A percentile compares a stretch with the other conserved stretches of the same genome.
These are phyloP conservation scores for Drosophila auraria DNA, from an alignment of 1,140 invertebrate genomes.

Conservation along the genomic window DNA sequence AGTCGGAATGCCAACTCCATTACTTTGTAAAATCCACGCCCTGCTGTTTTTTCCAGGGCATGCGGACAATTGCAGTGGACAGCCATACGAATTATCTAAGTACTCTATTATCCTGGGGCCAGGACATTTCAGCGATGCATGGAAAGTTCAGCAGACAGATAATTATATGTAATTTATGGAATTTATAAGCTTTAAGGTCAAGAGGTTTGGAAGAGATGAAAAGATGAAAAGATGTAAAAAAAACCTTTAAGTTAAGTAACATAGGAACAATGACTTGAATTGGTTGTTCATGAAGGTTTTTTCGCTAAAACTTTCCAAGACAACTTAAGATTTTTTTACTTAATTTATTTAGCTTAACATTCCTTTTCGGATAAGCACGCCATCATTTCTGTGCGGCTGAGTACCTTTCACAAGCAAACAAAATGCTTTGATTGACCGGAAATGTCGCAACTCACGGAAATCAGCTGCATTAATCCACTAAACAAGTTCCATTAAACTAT, in stretches of 20 bases:
- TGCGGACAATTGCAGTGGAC: constrained; percentile 31
- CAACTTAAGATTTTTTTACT: background rate
- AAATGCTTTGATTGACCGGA: constrained; percentile 25
- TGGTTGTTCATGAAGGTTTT: too few relatives aligned
- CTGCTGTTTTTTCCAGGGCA: constrained; percentile 21
- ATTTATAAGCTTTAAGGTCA: background rate
- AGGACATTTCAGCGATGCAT: background rate
- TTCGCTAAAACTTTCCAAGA: background rate
- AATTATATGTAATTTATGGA: constrained; percentile 8
- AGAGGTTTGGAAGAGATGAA: too few relatives aligned
- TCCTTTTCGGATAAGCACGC: too few relatives aligned
- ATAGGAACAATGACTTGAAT: too few relatives aligned
- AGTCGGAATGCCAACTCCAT: constrained; percentile 20
- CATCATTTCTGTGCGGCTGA: background rate
- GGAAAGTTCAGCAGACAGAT: constrained; percentile 7
- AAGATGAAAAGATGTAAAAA: too few relatives aligned
- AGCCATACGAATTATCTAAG: background rate
- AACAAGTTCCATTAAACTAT: constrained; percentile 39
- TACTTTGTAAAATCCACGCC: constrained; percentile 40
- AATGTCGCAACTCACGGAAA: background rate
- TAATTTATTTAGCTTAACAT: too few relatives aligned
- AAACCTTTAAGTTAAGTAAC: too few relatives aligned
- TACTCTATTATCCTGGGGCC: constrained; percentile 30
- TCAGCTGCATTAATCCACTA: constrained; percentile 3
- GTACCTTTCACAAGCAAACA: background rate